Conservation (phyloP, 2,888 invertebrate genomes). For the Lycocerus yunnanus region DNA sequence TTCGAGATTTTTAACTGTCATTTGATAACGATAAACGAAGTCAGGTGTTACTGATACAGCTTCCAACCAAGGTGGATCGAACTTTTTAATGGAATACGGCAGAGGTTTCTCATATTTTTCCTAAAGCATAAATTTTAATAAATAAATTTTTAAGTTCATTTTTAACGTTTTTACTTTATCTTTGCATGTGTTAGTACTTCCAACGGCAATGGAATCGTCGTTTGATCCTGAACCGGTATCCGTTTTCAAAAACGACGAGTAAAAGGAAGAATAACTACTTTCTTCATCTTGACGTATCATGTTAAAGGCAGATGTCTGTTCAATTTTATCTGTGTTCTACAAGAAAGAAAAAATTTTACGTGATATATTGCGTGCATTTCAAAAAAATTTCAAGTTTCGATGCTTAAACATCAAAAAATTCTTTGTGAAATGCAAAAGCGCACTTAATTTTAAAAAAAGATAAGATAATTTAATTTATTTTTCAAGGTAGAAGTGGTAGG, state of each 20-base stretch:
- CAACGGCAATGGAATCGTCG: constrained; percentile 48
- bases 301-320: constrained; percentile 9
- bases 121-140: constrained; percentile 29
- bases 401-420: neutral
- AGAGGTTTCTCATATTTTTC: constrained; percentile 53
- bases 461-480: neutral
- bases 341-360: constrained; percentile 4
- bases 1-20: constrained; percentile 60
- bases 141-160: neutral
- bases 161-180: constrained; percentile 43
- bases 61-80: constrained; percentile 71
- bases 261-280: constrained; percentile 72
- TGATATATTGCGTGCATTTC: neutral
- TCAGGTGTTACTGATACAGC: constrained; percentile 69
- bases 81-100: constrained; percentile 54
- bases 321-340: constrained; percentile 9
- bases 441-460: neutral
- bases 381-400: neutral
- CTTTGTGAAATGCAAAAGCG: neutral
- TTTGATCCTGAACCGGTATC: constrained; percentile 59
- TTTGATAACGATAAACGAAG: constrained; percentile 71
- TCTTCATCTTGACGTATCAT: constrained; percentile 55
- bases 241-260: constrained; percentile 72
- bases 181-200: constrained; percentile 41
- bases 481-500: too few relatives aligned